Evolutionary conservation across 2,113 vertebrate genomes (phyloP).

Genomic region (Neopipo cinnamomea): DNA sequence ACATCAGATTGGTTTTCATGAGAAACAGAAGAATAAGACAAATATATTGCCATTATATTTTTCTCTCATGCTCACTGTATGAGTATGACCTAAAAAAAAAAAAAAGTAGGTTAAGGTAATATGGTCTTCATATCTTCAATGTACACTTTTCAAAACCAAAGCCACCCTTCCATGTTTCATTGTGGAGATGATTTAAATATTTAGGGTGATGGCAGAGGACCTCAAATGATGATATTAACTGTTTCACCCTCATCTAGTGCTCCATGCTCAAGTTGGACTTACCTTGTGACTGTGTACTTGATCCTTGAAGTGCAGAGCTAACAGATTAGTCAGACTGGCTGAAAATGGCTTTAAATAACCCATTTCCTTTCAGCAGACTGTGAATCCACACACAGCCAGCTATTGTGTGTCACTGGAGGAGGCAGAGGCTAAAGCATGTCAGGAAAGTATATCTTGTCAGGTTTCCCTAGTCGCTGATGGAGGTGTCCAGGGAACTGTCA

Average conservation of each 20-base stretch:
- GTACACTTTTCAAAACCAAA: not conserved
- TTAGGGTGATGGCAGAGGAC: not conserved
- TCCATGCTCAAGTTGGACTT: not conserved
- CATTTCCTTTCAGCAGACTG: not conserved
- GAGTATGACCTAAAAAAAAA: not conserved
- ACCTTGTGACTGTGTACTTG: not conserved
- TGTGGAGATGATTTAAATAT: not conserved
- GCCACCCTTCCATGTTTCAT: not conserved
- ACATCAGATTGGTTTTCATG: not conserved
- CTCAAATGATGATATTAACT: not conserved
- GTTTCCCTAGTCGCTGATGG: not conserved
- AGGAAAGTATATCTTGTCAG: not conserved
- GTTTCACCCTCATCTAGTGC: not conserved
- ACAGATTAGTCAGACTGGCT: not conserved
- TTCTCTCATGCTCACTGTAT: not conserved
- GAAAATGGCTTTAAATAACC: conserved; percentile 24
- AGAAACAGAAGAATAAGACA: not conserved
- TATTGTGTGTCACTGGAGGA: not conserved
- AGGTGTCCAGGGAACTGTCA: not conserved
- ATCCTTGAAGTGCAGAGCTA: not conserved
- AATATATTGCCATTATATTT: not conserved
- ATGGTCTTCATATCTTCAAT: not conserved
- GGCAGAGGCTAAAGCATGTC: not conserved
- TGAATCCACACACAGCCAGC: not conserved
- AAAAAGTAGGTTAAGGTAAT: not conserved